Base-by-base conservation (phyloP, 2,113 vertebrate species). In the Chionis minor region DNA sequence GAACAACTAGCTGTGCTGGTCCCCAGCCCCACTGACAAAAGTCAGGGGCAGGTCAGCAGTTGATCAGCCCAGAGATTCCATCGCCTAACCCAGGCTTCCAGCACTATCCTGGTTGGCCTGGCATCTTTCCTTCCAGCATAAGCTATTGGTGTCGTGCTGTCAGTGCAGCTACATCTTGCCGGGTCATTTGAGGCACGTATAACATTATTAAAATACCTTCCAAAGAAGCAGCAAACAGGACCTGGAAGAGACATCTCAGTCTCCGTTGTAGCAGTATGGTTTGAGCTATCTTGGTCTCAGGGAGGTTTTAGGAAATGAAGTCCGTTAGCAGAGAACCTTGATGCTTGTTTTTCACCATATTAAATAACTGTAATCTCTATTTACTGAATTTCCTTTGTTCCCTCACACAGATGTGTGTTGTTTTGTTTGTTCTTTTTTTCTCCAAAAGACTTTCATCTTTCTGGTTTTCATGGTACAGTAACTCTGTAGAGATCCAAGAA, bases 121-220 rank as follows among this genome's bases (percentile, higher is more conserved):
- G 16, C 12, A 13, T 35, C 47, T 55, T 79, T 61, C 32, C 52
- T 67, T 83, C 66, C 35, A 35, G 38, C 33, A 16, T 74, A 30
- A 62, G 13, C n/a, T 89, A 6, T 44, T 55, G 30, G 10, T 62
- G n/a, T 51, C 6, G 7, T 55, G 9, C 21, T 62, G 18, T 42
- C n/a, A 71, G 51, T 2, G 0, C 23, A 65, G 35, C n/a, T 62
- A 69, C 59, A 51, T 49, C 22, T 67, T 44, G 8, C 22, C 1
- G 0, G 7, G 61, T 73, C 1, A 0, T 35, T 74, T 51, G 22
- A 42, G 35, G 13, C n/a, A 24, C 2, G 1, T 49, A 56, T 80
- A 21, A 44, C 33, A 10, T 55, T 33, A 12, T 61, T 80, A 38
- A 67, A 93, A 62, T 33, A 28, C 7, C 18, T 67, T 38, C 35